Evolutionary conservation across 2,113 vertebrate species (phyloP).

Genomic region (Oncorhynchus masou): DNA sequence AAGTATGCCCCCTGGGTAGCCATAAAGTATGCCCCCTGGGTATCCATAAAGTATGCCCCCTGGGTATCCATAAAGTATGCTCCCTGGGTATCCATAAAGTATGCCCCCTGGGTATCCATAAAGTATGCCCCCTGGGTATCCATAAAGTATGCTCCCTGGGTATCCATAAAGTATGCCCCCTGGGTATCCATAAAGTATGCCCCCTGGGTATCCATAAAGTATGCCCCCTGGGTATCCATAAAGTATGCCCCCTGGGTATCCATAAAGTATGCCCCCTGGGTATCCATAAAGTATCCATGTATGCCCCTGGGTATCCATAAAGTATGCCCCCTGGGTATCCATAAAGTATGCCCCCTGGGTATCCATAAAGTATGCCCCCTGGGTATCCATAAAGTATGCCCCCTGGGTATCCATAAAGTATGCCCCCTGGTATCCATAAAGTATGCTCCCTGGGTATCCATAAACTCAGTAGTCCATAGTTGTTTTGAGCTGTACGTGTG

Average conservation of each 20-base stretch:
- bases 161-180: constrained; percentile 15
- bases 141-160: no score
- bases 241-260: no score
- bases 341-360: no score
- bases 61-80: constrained; percentile 2
- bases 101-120: constrained; percentile 33
- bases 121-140: no score
- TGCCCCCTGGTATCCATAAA: no score
- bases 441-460: constrained; percentile 37
- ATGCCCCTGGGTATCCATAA: constrained; percentile 33
- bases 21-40: constrained; percentile 35
- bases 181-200: constrained; percentile 24
- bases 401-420: no score
- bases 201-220: no score
- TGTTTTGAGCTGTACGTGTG: constrained; percentile 27
- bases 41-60: constrained; percentile 27
- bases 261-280: constrained; percentile 39
- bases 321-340: constrained; percentile 35
- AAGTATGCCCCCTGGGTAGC: constrained; percentile 36
- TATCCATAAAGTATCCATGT: constrained; percentile 3
- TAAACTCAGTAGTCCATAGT: constrained; percentile 31
- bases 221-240: no score
- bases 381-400: not conserved
- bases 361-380: constrained; percentile 31
- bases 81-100: not conserved